These are phyloP conservation scores for Callimorpha dominula DNA, from an alignment of 2,888 invertebrate species.

Conservation along the genomic window DNA sequence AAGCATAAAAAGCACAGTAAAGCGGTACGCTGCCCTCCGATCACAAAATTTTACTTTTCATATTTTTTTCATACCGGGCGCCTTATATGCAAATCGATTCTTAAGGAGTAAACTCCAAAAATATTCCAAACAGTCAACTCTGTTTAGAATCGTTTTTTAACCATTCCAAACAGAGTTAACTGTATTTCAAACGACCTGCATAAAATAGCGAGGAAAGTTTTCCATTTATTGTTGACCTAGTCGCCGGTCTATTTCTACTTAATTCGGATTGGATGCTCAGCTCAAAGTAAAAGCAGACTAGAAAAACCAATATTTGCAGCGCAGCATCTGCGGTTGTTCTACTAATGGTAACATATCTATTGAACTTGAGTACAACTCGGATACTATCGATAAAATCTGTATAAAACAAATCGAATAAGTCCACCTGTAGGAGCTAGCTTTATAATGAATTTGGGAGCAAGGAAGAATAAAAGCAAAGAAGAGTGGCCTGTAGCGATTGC, in stretches of 20 bases:
- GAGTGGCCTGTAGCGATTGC: too few relatives aligned
- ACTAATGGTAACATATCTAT: conserved; percentile 13
- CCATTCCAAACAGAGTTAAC: too few relatives aligned
- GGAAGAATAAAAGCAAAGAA: background rate
- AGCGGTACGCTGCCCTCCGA: too few relatives aligned
- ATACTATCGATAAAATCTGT: background rate
- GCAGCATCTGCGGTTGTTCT: conserved; percentile 23
- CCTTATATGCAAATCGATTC: too few relatives aligned
- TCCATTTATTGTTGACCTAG: background rate
- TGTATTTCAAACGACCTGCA: background rate
- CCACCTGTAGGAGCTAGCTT: background rate
- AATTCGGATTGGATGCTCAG: conserved; percentile 1
- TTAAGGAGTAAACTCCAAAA: too few relatives aligned
- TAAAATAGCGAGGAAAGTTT: background rate
- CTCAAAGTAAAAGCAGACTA: conserved; percentile 29
- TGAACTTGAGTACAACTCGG: background rate
- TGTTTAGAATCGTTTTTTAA: too few relatives aligned
- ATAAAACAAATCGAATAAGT: background rate
- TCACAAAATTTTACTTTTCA: too few relatives aligned
- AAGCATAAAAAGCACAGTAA: too few relatives aligned
- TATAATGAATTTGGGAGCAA: background rate
- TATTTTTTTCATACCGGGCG: too few relatives aligned
- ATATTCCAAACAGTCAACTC: too few relatives aligned
- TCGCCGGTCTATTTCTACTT: background rate
- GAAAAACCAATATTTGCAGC: conserved; percentile 37